Percentiles rank a stretch among this genome's conserved stretches.
phyloP scores from a whole-genome alignment of 2,113 vertebrate species.

The Geococcyx californianus region DNA sequence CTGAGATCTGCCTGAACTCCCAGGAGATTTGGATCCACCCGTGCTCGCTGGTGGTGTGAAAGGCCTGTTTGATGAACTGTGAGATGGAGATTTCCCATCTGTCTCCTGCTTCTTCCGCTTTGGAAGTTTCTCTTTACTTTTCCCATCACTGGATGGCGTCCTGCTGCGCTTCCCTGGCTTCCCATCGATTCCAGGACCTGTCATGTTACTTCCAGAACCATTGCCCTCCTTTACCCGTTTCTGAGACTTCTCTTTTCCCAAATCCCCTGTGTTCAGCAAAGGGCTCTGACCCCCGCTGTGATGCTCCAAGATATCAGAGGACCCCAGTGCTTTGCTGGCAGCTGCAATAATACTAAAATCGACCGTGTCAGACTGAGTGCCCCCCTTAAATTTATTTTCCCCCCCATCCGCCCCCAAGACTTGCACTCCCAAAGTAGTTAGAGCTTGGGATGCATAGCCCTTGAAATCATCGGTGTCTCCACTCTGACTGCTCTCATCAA shows the following conservation, averaged over 20 bases:
- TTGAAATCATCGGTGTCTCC: conserved; percentile 93
- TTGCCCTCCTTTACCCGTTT: conserved; percentile 85
- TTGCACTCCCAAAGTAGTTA: conserved; percentile 77
- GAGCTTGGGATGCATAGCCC: conserved; percentile 84
- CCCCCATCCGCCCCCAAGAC: conserved; percentile 75
- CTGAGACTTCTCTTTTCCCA: conserved; percentile 82
- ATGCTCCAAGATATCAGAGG: conserved; percentile 88
- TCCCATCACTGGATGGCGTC: conserved; percentile 94
- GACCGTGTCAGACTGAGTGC: conserved; percentile 74
- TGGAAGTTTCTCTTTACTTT: conserved; percentile 94
- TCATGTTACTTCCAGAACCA: conserved; percentile 74
- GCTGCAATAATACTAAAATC: conserved; percentile 84
- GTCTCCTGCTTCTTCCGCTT: conserved; percentile 94
- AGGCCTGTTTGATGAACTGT: conserved; percentile 89
- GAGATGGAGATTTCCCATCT: conserved; percentile 94
- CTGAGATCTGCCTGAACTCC: conserved; percentile 93
- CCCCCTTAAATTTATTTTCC: conserved; percentile 79
- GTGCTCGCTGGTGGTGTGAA: conserved; percentile 94
- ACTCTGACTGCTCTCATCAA: conserved; percentile 95
- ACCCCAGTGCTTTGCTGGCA: conserved; percentile 78
- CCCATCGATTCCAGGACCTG: conserved; percentile 79
- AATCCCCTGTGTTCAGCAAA: conserved; percentile 80
- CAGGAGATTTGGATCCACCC: conserved; percentile 93
- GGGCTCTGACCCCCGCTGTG: conserved; percentile 92
- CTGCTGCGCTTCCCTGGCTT: conserved; percentile 94